Evolutionary conservation across 2,797 vertebrate species (phyloP).

Genomic region (Okamejei kenojei): DNA sequence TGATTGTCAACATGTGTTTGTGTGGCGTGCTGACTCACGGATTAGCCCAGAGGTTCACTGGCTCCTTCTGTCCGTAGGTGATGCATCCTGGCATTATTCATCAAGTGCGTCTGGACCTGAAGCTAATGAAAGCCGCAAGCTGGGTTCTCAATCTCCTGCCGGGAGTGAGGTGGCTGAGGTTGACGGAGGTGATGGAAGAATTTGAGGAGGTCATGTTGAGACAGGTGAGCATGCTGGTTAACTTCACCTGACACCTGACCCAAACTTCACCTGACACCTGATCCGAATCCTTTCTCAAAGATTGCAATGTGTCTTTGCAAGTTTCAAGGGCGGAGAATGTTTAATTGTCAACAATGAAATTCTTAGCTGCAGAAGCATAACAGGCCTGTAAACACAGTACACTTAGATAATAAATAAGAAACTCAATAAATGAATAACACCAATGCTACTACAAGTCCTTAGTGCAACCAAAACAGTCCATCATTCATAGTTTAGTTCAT

Average conservation of each 20-base stretch:
- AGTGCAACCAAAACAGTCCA: no score
- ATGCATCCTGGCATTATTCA: slow-evolving; percentile 78
- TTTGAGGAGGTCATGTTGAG: slow-evolving; percentile 94
- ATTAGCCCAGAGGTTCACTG: background rate
- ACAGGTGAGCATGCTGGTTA: slow-evolving; percentile 62
- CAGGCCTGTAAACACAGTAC: no score
- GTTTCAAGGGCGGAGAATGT: no score
- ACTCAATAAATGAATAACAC: no score
- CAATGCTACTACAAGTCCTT: no score
- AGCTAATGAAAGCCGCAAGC: slow-evolving; percentile 80
- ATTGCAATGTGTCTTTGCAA: background rate
- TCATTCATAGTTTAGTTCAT: no score
- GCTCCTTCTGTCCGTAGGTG: slow-evolving; percentile 60
- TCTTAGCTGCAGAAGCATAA: no score
- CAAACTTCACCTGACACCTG: no score
- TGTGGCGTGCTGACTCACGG: background rate
- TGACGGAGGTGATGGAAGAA: slow-evolving; percentile 80
- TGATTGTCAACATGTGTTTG: background rate
- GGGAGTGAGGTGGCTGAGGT: slow-evolving; percentile 83
- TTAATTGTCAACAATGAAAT: no score
- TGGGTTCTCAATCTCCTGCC: slow-evolving; percentile 72
- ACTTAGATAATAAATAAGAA: no score
- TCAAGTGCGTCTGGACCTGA: slow-evolving; percentile 78
- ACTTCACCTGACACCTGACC: background rate
- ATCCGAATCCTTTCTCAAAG: background rate